A percentile compares a stretch with the other conserved stretches of the same genome.
Conservation (phyloP, 2,113 vertebrate species). For the Tamias sibiricus region DNA sequence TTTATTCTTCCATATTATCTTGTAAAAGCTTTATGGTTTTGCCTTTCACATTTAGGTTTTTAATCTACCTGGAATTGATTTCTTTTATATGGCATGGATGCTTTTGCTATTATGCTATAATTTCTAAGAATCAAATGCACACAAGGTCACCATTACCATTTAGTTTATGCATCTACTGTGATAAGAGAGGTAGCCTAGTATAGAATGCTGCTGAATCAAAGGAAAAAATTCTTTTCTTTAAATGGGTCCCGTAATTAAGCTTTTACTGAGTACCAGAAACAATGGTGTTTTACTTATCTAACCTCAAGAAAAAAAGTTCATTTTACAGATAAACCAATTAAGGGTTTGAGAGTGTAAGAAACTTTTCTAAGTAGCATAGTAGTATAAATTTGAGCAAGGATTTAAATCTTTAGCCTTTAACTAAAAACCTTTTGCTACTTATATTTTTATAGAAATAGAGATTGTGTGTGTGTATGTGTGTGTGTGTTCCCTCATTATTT, state of each 20-base stretch:
- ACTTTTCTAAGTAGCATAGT: background rate
- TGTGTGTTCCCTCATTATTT: background rate
- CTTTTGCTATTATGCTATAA: constrained; percentile 65
- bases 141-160: constrained; percentile 55
- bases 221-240: background rate
- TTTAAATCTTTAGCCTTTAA: background rate
- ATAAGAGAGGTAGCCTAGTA: background rate
- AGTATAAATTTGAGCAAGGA: background rate
- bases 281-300: constrained; percentile 24
- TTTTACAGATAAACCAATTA: constrained; percentile 10
- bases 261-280: background rate
- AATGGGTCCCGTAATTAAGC: background rate
- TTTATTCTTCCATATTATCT: constrained; percentile 58
- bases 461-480: background rate
- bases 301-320: background rate
- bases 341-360: background rate
- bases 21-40: constrained; percentile 73
- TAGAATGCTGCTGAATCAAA: background rate
- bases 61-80: constrained; percentile 73
- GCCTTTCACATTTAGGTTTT: constrained; percentile 68
- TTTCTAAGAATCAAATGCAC: constrained; percentile 61
- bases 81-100: constrained; percentile 62
- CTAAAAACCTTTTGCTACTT: background rate
- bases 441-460: background rate
- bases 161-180: constrained; percentile 12